Evolutionary conservation across 1,140 invertebrate genomes (phyloP).

Genomic region (Drosophila neocordata): DNA sequence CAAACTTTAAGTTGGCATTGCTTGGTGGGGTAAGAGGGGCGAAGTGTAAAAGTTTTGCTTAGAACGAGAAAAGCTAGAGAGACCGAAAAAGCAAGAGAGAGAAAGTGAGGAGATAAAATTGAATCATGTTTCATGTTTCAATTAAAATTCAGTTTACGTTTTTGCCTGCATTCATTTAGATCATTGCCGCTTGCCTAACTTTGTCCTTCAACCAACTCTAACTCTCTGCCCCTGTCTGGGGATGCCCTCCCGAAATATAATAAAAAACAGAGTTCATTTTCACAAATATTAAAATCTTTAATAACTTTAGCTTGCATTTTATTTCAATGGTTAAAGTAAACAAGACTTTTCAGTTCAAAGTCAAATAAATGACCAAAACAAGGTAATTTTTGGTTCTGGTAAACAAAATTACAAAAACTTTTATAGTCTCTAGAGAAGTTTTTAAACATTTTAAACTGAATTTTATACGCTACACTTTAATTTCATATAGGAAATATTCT

Average conservation of each 20-base stretch:
- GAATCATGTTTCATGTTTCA: conserved; percentile 53
- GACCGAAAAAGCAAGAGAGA: background rate
- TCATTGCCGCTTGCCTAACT: conserved; percentile 44
- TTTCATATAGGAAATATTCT: too few species aligned
- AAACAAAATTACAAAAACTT: too few species aligned
- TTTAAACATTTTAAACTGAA: too few species aligned
- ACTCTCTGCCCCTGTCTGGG: background rate
- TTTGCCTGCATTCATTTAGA: conserved; percentile 47
- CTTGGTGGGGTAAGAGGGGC: background rate
- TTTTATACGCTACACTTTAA: too few species aligned
- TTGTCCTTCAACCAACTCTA: background rate
- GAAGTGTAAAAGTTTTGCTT: conserved; percentile 18
- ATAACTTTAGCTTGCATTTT: background rate
- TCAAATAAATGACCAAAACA: background rate
- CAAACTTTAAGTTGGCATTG: conserved; percentile 31
- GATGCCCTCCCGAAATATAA: background rate
- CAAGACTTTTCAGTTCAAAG: background rate
- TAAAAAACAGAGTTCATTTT: background rate
- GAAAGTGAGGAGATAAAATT: conserved; percentile 26
- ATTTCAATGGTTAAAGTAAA: background rate
- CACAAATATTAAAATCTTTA: background rate
- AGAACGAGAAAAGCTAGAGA: background rate
- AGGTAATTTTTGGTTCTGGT: too few species aligned
- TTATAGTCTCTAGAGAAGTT: too few species aligned
- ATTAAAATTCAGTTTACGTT: conserved; percentile 58